Evolutionary conservation across 2,888 invertebrate genomes (phyloP), one percentile per base, ranked within the genome.

Genomic region (Drosophila lutescens): DNA sequence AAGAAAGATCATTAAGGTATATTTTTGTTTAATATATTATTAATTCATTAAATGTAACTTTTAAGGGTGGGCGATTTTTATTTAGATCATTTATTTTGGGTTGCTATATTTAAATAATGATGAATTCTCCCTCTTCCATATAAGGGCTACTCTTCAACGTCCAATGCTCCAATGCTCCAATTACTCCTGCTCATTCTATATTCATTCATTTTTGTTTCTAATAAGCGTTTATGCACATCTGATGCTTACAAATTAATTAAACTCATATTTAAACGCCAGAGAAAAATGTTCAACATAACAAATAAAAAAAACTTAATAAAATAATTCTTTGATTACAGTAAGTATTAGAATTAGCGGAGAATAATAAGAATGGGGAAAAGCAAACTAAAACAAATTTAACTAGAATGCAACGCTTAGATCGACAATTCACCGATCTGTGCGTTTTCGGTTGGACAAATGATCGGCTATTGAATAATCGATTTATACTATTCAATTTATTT

Each of bases 21-120:
- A 57, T 74, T 49, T 56, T 66, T 59, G 58, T 77, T 56, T 46
- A 61, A 55, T 81, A 32, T 78, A 56, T 67, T 71, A 63, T 78
- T 44, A 62, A 49, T 70, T 46, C 38, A 53, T 70, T 70, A 66
- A 55, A 71, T 77, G 63, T 79, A 63, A 66, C 72, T 75, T 79
- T 72, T 59, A 80, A 84, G 86, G 86, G 83, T 87, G 86, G 88
- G 87, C 82, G 61, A 67, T 79, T 40, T 71, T 81, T 62, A 46
- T 44, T 65, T 41, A 63, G 57, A 61, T 71, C 47, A 59, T 62
- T 69, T 68, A 17, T 15, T 63, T 59, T 44, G 43, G 49, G 67
- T 67, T 57, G 50, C 61, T 74, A 40, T 46, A 56, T 50, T 47
- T 65, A 63, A 63, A 68, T 38, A 38, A 60, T 41, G 32, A 60